Conservation (phyloP, 2,797 vertebrate species). For the Sebastolobus alascanus region DNA sequence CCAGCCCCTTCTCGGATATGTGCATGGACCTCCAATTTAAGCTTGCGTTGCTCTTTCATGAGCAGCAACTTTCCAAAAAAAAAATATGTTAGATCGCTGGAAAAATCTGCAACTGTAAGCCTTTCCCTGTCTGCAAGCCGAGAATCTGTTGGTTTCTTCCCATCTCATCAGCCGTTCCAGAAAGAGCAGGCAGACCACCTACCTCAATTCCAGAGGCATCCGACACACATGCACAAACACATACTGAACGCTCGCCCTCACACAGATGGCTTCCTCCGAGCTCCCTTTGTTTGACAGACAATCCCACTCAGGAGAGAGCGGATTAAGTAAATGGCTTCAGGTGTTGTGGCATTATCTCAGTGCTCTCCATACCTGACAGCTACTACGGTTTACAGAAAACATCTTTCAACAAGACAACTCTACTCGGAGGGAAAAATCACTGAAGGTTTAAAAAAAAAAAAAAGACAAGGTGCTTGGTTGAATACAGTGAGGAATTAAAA, state of each 20-base stretch:
- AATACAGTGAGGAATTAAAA: neutral
- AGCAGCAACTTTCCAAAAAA: conserved; percentile 19
- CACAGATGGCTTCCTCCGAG: conserved; percentile 48
- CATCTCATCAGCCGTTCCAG: conserved; percentile 22
- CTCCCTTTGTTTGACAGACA: conserved; percentile 88
- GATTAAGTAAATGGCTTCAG: conserved; percentile 77
- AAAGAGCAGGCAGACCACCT: conserved; percentile 55
- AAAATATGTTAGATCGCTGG: neutral
- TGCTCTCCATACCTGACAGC: conserved; percentile 59
- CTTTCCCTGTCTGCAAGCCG: neutral
- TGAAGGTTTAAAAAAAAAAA: neutral
- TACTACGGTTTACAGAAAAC: conserved; percentile 51
- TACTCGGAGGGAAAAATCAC: neutral
- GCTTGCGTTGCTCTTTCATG: conserved; percentile 27
- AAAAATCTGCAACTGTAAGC: conserved; percentile 8
- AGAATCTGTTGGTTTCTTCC: neutral
- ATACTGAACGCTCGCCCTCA: conserved; percentile 47
- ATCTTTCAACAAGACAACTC: conserved; percentile 42
- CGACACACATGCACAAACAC: conserved; percentile 67
- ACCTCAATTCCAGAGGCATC: conserved; percentile 50
- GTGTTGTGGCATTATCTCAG: conserved; percentile 69
- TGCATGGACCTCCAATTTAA: conserved; percentile 50
- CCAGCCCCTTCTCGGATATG: conserved; percentile 48
- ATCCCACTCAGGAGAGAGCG: conserved; percentile 79
- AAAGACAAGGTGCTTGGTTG: conserved; percentile 16